Conservation (phyloP, 2,113 vertebrate genomes). For the Lasiurus cinereus region DNA sequence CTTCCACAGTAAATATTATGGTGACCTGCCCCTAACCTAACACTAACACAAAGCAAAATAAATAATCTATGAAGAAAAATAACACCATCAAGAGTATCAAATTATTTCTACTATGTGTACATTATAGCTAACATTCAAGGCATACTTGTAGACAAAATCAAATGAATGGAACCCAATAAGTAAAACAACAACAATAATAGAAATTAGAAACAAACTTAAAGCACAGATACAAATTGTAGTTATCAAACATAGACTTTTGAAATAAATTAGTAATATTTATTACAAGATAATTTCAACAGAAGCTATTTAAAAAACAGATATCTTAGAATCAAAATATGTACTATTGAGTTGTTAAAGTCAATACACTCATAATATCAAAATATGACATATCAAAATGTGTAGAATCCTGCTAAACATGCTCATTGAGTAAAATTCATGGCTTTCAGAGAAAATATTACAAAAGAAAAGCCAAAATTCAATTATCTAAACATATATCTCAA, state of each 20-base stretch:
- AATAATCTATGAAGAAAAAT: constrained; percentile 1
- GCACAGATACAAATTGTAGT: background rate
- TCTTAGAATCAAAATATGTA: constrained; percentile 21
- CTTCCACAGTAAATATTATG: background rate
- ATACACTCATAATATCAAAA: constrained; percentile 21
- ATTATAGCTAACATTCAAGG: constrained; percentile 15
- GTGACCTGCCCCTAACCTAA: background rate
- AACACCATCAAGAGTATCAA: background rate
- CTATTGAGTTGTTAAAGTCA: background rate
- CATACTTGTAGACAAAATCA: constrained; percentile 14
- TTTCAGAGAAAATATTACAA: constrained; percentile 13
- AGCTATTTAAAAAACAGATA: constrained; percentile 1
- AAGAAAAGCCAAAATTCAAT: background rate
- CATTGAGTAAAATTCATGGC: background rate
- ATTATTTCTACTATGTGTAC: background rate
- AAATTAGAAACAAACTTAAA: constrained; percentile 48
- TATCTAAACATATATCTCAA: background rate
- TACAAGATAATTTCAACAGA: background rate
- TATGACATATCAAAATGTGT: background rate
- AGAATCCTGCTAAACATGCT: background rate
- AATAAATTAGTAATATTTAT: background rate
- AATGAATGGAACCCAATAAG: background rate
- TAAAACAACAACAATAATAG: background rate
- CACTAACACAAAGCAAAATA: constrained; percentile 2
- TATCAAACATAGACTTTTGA: background rate